Conservation (phyloP, 1,140 invertebrate genomes). For the Galendromus occidentalis region DNA sequence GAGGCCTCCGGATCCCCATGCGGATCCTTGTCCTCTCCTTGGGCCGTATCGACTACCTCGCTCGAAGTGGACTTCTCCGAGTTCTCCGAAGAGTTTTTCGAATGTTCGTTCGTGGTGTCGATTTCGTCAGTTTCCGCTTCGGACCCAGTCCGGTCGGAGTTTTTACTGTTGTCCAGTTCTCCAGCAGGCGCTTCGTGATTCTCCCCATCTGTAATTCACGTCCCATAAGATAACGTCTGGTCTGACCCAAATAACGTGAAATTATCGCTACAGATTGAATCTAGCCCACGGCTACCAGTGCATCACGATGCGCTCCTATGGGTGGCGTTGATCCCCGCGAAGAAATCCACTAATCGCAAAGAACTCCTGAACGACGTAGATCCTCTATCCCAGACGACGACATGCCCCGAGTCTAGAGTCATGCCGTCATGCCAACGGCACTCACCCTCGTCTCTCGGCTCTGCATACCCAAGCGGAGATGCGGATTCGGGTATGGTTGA, state of each 20-base stretch:
- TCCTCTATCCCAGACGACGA: too few species aligned
- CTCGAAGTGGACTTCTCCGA: too few species aligned
- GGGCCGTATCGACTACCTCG: too few species aligned
- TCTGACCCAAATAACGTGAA: neutral
- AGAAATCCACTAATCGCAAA: too few species aligned
- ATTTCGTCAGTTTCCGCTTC: neutral
- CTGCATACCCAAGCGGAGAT: neutral
- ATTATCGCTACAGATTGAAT: neutral
- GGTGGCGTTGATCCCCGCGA: too few species aligned
- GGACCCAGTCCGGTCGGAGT: neutral
- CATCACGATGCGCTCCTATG: neutral
- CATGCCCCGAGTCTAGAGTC: neutral
- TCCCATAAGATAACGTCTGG: neutral
- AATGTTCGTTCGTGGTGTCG: too few species aligned
- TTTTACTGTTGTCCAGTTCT: neutral
- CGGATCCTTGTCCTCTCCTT: too few species aligned
- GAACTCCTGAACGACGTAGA: too few species aligned
- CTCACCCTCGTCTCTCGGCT: neutral
- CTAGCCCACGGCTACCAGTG: neutral
- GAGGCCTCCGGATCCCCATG: too few species aligned
- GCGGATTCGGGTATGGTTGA: neutral
- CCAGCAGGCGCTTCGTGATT: neutral
- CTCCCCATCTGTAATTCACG: neutral
- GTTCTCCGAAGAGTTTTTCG: too few species aligned
- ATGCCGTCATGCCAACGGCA: conserved; percentile 1